phyloP scores from a whole-genome alignment of 2,888 invertebrate species.

The Chrysotoxum bicinctum region DNA sequence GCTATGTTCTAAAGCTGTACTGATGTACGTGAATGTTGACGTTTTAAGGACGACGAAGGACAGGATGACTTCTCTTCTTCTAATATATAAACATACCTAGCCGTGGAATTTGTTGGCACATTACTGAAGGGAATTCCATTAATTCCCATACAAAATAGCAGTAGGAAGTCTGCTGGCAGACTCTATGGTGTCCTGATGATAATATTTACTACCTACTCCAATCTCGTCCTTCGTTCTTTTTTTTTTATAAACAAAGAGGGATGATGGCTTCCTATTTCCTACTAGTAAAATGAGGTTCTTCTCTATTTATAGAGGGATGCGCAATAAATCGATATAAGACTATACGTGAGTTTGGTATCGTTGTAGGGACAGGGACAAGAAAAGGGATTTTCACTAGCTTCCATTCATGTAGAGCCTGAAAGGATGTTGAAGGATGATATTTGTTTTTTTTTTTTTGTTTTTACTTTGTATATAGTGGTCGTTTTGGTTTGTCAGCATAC shows the following conservation, averaged over 20 bases:
- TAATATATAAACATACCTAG: not conserved
- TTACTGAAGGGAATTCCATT: constrained; percentile 63
- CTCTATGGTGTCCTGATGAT: constrained; percentile 34
- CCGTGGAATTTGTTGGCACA: constrained; percentile 50
- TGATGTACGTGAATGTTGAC: constrained; percentile 60
- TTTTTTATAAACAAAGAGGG: not conserved
- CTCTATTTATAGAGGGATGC: constrained; percentile 37
- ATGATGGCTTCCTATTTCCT: constrained; percentile 8
- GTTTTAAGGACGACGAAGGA: constrained; percentile 18
- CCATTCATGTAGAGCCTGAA: not conserved
- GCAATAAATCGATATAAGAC: constrained; percentile 63
- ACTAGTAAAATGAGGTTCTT: constrained; percentile 24
- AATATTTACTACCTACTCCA: constrained; percentile 39
- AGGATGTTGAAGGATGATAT: constrained; percentile 1
- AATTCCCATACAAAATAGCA: constrained; percentile 27
- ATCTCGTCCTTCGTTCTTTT: constrained; percentile 12
- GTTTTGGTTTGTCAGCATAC: constrained; percentile 8
- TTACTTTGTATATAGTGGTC: not conserved
- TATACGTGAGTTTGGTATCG: not conserved
- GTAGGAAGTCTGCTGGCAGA: constrained; percentile 33
- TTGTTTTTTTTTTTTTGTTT: not conserved
- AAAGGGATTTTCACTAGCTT: not conserved
- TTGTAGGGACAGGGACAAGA: not conserved
- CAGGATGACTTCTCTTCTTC: not conserved
- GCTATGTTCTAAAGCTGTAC: not conserved